Base-by-base conservation (phyloP, 2,888 invertebrate species). In the Heliothis peltigera region DNA sequence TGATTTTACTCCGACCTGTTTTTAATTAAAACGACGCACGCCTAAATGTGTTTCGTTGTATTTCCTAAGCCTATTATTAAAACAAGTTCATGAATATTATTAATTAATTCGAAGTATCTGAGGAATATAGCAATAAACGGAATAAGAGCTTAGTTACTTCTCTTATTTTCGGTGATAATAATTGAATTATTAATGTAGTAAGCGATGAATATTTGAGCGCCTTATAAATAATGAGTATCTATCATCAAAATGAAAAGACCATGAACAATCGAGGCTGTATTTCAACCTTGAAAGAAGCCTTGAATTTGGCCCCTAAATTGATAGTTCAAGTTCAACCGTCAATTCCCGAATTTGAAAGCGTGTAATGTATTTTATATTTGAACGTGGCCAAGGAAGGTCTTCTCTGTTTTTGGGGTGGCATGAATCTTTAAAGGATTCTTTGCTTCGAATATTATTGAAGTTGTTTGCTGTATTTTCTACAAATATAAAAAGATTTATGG, bases 71-170 rank as follows among this genome's bases (percentile, higher is more conserved):
- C 18, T 66, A 70, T 59, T 64, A 64, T 19, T 64, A 54, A 61
- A 62, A 62, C 57, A 66, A 47, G 47, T 61, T 65, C 58, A 75
- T 73, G 66, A 69, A 75, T 77, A 77, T 59, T 77, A 77, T 59
- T 63, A 42, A 42, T 17, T 49, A 56, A 64, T 57, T 48, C 17
- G 10, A 5, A 60, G 39, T 63, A 35, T 55, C 55, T 46, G 46
- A 52, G 47, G 58, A 53, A 44, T 19, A 47, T 22, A 58, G 25
- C 12, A 53, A 32, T 22, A 5, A 47, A 63, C 47, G 19, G 4
- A 35, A 43, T 8, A 44, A 59, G 15, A 17, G 15, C 42, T 43
- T 54, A n/a, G 35, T 6, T 35, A 43, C 49, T 56, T 67, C 64
- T 64, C 46, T 43, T 70, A 32, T 46, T 17, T 39, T 47, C 8